A percentile compares a stretch with the other conserved stretches of the same genome.
phyloP scores from a whole-genome alignment of 2,888 invertebrate species.

The Neuroscelio doddi region DNA sequence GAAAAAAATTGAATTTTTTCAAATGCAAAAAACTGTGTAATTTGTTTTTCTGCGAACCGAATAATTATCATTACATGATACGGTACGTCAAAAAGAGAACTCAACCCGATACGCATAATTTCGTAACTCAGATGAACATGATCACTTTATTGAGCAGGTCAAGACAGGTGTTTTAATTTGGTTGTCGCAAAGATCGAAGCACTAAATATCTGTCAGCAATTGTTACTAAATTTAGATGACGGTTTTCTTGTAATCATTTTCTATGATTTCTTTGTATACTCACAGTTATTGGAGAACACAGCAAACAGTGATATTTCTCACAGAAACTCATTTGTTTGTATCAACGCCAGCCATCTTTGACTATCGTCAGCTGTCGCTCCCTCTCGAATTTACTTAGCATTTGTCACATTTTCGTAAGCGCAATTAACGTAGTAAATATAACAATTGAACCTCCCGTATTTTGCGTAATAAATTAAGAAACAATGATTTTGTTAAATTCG shows the following conservation, averaged over 20 bases:
- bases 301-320: constrained; percentile 8
- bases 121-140: constrained; percentile 18
- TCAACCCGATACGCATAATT: neutral
- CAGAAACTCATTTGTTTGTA: constrained; percentile 38
- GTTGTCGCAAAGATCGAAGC: neutral
- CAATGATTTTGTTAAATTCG: no score
- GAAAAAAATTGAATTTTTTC: neutral
- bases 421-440: no score
- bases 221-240: neutral
- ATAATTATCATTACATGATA: neutral
- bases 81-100: neutral
- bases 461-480: no score
- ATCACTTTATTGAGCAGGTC: constrained; percentile 40
- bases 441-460: no score
- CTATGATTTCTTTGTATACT: constrained; percentile 10
- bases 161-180: constrained; percentile 16
- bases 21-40: neutral
- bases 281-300: constrained; percentile 4
- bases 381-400: constrained; percentile 5
- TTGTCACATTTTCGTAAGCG: no score
- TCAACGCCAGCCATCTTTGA: constrained; percentile 45
- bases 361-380: constrained; percentile 37
- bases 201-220: neutral
- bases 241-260: neutral
- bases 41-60: neutral